A percentile compares a stretch with the other conserved stretches of the same genome.
phyloP scores from a whole-genome alignment of 2,113 vertebrate genomes.

The Myodes glareolus region DNA sequence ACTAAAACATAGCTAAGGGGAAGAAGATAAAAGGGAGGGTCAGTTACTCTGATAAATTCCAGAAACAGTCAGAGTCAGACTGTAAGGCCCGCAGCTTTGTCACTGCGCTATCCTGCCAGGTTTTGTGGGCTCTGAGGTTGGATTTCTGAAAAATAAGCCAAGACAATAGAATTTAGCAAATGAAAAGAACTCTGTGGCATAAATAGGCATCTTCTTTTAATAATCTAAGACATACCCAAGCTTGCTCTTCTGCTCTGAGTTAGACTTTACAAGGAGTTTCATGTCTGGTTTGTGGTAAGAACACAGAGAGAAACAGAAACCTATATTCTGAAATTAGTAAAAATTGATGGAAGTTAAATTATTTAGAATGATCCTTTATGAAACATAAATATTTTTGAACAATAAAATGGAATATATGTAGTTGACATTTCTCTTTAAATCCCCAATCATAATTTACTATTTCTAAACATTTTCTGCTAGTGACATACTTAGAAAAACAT shows the following conservation, averaged over 20 bases:
- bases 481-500: not conserved
- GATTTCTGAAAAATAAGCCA: not conserved
- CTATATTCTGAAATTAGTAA: not conserved
- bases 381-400: not conserved
- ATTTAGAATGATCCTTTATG: not conserved
- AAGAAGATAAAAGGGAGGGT: not conserved
- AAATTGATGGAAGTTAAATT: not conserved
- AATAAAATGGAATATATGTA: not conserved
- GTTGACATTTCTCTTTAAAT: not conserved
- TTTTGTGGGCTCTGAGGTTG: not conserved
- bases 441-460: not conserved
- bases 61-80: not conserved
- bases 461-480: not conserved
- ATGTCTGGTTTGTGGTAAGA: not conserved
- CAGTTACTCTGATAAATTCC: not conserved
- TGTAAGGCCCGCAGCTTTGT: not conserved
- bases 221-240: not conserved
- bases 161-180: not conserved
- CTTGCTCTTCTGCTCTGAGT: not conserved
- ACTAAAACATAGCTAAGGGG: not conserved
- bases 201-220: not conserved
- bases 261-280: not conserved
- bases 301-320: not conserved
- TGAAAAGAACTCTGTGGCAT: not conserved
- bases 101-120: not conserved